Evolutionary conservation across 1,140 invertebrate genomes (phyloP).

Genomic region (Heliothis subflexa): DNA sequence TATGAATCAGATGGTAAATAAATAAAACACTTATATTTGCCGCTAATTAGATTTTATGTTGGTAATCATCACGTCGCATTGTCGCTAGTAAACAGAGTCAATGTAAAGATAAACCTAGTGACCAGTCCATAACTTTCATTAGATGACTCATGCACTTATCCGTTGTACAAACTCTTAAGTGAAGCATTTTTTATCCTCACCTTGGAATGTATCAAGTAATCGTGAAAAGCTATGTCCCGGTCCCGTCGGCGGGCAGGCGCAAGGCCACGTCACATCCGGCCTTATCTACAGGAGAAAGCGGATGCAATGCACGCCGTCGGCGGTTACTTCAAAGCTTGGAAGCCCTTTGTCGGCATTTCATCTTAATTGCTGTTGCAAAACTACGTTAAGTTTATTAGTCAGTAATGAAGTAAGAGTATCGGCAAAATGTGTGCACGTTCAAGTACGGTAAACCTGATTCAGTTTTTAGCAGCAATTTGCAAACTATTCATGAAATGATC

Average conservation of each 20-base stretch:
- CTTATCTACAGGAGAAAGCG: conserved; percentile 78
- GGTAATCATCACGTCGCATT: conserved; percentile 28
- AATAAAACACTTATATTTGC: conserved; percentile 45
- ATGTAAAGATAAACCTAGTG: conserved; percentile 39
- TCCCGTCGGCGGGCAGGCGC: conserved; percentile 48
- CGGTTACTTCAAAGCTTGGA: conserved; percentile 72
- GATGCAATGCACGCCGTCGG: conserved; percentile 62
- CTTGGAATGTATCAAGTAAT: conserved; percentile 81
- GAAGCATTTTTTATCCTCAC: conserved; percentile 63
- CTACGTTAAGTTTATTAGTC: conserved; percentile 58
- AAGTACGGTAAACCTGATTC: conserved; percentile 18
- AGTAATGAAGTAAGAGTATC: conserved; percentile 55
- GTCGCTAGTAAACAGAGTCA: conserved; percentile 37
- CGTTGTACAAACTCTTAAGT: conserved; percentile 59
- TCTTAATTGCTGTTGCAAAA: conserved; percentile 76
- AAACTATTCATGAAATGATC: background rate
- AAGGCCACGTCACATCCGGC: conserved; percentile 82
- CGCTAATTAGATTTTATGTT: conserved; percentile 42
- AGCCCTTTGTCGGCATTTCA: conserved; percentile 71
- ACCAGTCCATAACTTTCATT: conserved; percentile 50
- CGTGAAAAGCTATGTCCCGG: conserved; percentile 77
- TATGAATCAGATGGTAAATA: conserved; percentile 40
- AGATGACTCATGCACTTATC: conserved; percentile 58
- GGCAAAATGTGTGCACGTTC: conserved; percentile 50
- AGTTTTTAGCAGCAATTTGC: conserved; percentile 22